Conservation (phyloP, 2,113 vertebrate genomes). For the Melanotaenia duboulayi region DNA sequence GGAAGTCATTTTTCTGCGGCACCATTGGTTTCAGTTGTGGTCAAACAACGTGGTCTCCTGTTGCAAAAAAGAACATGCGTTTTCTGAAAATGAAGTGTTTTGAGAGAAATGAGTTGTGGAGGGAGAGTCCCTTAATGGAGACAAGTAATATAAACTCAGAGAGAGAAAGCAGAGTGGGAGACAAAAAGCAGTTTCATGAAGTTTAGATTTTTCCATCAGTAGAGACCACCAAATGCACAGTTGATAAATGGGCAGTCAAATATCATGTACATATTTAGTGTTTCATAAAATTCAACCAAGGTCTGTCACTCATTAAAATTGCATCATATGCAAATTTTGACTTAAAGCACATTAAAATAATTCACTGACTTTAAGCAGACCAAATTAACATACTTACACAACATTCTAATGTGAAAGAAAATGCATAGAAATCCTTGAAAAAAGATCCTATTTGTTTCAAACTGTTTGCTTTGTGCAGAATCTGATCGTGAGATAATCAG, state of each 20-base stretch:
- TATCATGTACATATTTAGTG: constrained; percentile 14
- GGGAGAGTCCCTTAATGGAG: constrained; percentile 75
- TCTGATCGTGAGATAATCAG: constrained; percentile 32
- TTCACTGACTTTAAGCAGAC: constrained; percentile 10
- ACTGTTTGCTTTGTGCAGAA: constrained; percentile 35
- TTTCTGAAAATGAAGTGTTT: constrained; percentile 81
- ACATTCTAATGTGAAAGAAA: not conserved
- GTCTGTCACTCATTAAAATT: constrained; percentile 27
- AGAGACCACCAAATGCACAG: constrained; percentile 70
- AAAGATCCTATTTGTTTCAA: constrained; percentile 2
- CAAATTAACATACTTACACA: not conserved
- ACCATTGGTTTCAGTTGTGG: constrained; percentile 77
- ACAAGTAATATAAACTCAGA: constrained; percentile 78
- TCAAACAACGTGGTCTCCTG: constrained; percentile 61
- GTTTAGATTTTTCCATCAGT: constrained; percentile 74
- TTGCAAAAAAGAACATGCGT: constrained; percentile 62
- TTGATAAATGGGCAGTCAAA: constrained; percentile 65
- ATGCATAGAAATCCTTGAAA: constrained; percentile 1
- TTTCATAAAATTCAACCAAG: constrained; percentile 18
- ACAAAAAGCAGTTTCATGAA: constrained; percentile 76
- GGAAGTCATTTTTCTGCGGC: constrained; percentile 75
- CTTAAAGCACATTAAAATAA: constrained; percentile 2
- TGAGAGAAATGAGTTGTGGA: constrained; percentile 80
- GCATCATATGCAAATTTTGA: constrained; percentile 13
- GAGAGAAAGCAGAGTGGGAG: constrained; percentile 79